Evolutionary conservation across 2,797 vertebrate species (phyloP), one percentile per base, ranked within the genome.

Genomic region (Sebastes kiyomatsui): DNA sequence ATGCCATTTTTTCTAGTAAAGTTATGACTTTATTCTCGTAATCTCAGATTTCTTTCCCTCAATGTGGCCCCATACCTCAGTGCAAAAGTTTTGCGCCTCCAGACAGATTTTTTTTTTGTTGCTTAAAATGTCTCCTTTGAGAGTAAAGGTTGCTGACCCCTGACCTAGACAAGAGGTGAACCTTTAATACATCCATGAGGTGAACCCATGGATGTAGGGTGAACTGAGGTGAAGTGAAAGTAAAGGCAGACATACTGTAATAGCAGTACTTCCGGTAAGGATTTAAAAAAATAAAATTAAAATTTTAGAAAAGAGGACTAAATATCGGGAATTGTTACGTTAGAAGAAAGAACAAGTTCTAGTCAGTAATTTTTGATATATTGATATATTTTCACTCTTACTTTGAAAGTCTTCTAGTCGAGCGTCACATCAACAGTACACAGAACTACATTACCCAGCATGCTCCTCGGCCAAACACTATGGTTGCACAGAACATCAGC

Each of bases 401-500:
- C 20, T 46, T 38, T 64, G 7, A 64, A 32, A 9, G 13, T 20
- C 16, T 4, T 2, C 3, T 25, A 3, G 4, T 14, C 0, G 1
- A 22, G 4, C 7, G n/a, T 4, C 22, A 16, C 46, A n/a, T n/a
- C 67, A 71, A 46, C 30, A 25, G 5, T 1, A 23, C 18, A 11
- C 5, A 76, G 22, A 73, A 94, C 93, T 87, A 27, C 89, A 82
- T 4, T 72, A 93, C 94, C 95, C 93, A 77, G 59, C 66, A 84
- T 93, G 74, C 93, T 9, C 33, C 0, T 27, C 68, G 85, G 28
- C n/a, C 27, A 75, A 79, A 81, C 72, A 93, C 74, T 13, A 94
- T 91, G 93, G 90, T 83, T 6, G 58, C 81, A 6, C 54, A 6
- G 72, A 28, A 4, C 28, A 60, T 2, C 25, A 74, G 35, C 58